Conservation (phyloP, 2,113 vertebrate species). For the Sitta europaea region DNA sequence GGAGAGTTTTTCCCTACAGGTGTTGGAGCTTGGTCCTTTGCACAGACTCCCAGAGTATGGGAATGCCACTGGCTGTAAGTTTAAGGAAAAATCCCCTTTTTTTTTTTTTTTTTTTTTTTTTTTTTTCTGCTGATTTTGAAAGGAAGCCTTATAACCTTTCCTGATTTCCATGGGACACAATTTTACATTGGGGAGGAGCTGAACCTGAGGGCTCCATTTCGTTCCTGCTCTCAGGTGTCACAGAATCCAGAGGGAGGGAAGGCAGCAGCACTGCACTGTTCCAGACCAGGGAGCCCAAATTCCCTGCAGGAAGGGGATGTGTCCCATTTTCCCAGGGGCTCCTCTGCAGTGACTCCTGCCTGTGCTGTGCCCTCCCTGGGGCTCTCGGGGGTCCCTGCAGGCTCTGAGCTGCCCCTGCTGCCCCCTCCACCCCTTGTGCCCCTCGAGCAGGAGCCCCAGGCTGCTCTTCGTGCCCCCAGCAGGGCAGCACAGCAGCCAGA, state of each 20-base stretch:
- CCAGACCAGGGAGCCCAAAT: accelerated
- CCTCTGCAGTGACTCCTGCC: neutral
- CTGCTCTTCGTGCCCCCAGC: neutral
- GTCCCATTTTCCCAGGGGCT: neutral
- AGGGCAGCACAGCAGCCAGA: neutral
- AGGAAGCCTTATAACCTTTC: neutral
- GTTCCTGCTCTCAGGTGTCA: neutral
- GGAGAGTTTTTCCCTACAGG: neutral
- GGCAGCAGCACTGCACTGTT: neutral
- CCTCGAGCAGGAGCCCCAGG: accelerated
- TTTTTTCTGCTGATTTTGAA: neutral
- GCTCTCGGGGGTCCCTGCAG: neutral
- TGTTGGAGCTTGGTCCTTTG: neutral
- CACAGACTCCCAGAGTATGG: neutral
- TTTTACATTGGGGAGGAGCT: neutral
- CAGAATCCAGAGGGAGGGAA: neutral
- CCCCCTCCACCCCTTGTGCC: neutral
- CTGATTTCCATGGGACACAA: neutral
- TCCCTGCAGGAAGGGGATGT: accelerated
- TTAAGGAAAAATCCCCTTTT: neutral
- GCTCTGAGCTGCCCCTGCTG: neutral
- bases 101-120: too few species aligned
- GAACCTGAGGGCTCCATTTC: neutral
- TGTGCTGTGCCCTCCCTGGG: neutral
- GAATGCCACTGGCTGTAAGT: neutral